phyloP scores from a whole-genome alignment of 2,888 invertebrate genomes.

The Cantharis lateralis region DNA sequence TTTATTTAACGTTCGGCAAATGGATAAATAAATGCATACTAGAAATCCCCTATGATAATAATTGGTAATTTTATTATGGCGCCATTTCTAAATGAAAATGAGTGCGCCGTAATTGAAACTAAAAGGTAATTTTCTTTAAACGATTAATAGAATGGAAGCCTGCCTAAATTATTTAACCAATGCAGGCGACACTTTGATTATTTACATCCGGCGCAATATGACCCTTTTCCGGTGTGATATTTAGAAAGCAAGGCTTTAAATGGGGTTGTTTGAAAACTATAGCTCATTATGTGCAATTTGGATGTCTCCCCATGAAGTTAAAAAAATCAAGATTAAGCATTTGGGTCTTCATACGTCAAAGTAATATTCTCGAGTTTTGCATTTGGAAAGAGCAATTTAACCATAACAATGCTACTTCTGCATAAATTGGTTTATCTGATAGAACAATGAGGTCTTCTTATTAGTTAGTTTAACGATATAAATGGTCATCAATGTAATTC shows the following conservation, averaged over 20 bases:
- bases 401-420: constrained; percentile 5
- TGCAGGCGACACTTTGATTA: constrained; percentile 12
- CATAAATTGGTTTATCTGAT: constrained; percentile 12
- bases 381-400: constrained; percentile 5
- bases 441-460: constrained; percentile 14
- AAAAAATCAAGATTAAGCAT: background rate
- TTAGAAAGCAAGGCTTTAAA: background rate
- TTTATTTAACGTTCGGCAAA: background rate
- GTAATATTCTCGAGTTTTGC: background rate
- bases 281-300: background rate
- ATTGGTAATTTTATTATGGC: background rate
- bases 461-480: constrained; percentile 6
- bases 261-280: background rate
- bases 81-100: background rate
- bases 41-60: background rate
- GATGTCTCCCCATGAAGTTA: background rate
- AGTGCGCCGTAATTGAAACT: constrained; percentile 4
- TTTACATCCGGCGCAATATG: constrained; percentile 23
- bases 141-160: constrained; percentile 11
- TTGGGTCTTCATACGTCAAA: background rate
- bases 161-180: constrained; percentile 2
- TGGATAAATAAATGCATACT: background rate
- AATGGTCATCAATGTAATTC: constrained; percentile 6
- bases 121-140: constrained; percentile 15
- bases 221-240: constrained; percentile 13